phyloP scores from a whole-genome alignment of 1,140 invertebrate species.

The Acyrthosiphon pisum region DNA sequence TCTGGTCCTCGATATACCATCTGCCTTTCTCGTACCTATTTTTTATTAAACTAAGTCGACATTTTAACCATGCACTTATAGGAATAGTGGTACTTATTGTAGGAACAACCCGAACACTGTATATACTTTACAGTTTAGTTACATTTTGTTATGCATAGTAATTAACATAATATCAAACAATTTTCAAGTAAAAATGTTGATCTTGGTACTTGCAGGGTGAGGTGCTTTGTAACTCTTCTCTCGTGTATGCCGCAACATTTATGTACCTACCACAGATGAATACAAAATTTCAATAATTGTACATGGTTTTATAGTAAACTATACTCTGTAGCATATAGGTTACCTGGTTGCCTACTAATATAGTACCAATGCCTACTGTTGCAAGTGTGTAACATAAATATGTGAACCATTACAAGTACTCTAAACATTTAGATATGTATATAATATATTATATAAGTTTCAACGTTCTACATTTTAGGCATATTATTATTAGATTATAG shows the following conservation, averaged over 20 bases:
- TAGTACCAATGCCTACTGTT: not conserved
- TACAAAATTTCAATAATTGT: not conserved
- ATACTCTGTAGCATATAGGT: not conserved
- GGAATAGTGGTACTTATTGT: not conserved
- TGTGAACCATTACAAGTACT: not conserved
- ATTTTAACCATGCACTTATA: not conserved
- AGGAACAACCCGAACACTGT: not conserved
- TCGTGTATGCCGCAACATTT: not conserved
- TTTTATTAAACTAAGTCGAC: not conserved
- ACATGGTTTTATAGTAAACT: not conserved
- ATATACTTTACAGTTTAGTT: not conserved
- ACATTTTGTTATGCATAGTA: not conserved
- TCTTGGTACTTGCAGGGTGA: not conserved
- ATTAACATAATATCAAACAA: not conserved
- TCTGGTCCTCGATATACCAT: not conserved
- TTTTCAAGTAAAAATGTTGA: not conserved
- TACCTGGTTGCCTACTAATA: not conserved
- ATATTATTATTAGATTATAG: not conserved
- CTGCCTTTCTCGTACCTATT: not conserved
- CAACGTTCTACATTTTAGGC: not conserved
- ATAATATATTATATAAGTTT: not conserved
- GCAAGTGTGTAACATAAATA: not conserved
- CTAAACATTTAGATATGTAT: not conserved
- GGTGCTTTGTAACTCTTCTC: not conserved
- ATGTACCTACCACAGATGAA: not conserved